phyloP scores from a whole-genome alignment of 1,140 invertebrate species.

The Heterodera schachtii region DNA sequence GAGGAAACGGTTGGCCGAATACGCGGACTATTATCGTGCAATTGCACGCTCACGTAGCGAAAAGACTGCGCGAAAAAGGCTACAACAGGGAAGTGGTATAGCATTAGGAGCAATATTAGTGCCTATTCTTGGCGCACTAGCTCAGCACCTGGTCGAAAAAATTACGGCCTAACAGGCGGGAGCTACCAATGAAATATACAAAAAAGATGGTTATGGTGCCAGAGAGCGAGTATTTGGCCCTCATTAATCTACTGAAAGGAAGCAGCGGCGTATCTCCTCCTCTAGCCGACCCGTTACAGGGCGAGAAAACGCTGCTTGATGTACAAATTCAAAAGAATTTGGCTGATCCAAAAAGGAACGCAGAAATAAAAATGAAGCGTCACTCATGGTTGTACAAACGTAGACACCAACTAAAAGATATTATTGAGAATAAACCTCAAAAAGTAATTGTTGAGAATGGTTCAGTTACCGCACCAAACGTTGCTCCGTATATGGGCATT shows the following conservation, averaged over 20 bases:
- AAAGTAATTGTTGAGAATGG: conserved; percentile 11
- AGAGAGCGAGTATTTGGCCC: conserved; percentile 13
- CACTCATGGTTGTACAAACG: conserved; percentile 17
- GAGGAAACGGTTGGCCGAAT: neutral
- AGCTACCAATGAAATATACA: conserved; percentile 4
- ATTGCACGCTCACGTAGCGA: conserved; percentile 30
- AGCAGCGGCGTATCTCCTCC: no score
- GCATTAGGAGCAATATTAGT: conserved; percentile 12
- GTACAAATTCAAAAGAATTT: neutral
- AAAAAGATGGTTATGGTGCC: conserved; percentile 34
- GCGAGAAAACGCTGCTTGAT: conserved; percentile 1
- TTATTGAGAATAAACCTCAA: conserved; percentile 15
- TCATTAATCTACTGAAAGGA: conserved; percentile 20
- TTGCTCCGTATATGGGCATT: conserved; percentile 5
- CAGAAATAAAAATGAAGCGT: neutral
- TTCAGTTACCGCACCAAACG: neutral
- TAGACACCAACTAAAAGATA: conserved; percentile 9
- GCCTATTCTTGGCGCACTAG: neutral
- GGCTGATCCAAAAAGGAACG: neutral
- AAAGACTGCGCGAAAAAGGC: conserved; percentile 27
- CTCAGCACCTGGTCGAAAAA: conserved; percentile 19
- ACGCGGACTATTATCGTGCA: conserved; percentile 34
- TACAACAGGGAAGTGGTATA: conserved; percentile 27
- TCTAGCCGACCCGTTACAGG: neutral
- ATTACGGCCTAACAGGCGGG: neutral